Evolutionary conservation across 2,113 vertebrate species (phyloP).

Genomic region (Charina bottae): DNA sequence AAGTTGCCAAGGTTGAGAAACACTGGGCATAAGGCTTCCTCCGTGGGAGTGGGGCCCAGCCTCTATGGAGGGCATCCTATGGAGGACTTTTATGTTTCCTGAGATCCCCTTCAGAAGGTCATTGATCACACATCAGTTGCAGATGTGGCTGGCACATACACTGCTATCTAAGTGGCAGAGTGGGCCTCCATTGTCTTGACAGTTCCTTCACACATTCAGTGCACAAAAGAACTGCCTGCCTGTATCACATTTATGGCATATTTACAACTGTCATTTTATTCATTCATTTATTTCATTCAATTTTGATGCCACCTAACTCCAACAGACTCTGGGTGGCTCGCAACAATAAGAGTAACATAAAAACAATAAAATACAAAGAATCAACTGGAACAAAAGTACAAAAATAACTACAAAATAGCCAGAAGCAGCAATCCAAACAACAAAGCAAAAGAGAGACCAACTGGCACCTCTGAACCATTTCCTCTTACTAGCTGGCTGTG

Average conservation of each 20-base stretch:
- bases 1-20: no score
- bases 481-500: background rate
- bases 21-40: no score
- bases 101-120: background rate
- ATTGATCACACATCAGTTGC: background rate
- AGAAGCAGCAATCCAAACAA: background rate
- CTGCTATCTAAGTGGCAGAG: background rate
- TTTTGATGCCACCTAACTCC: no score
- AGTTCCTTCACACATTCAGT: background rate
- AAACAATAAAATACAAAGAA: background rate
- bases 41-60: no score
- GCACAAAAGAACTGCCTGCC: background rate
- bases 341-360: background rate
- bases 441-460: background rate
- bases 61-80: background rate
- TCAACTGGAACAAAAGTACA: background rate
- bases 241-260: background rate
- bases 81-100: no score
- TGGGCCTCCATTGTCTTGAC: background rate
- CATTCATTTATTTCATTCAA: no score
- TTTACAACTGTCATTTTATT: no score
- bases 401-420: background rate
- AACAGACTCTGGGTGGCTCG: no score
- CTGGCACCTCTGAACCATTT: background rate
- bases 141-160: background rate